Base-by-base conservation (phyloP, 2,888 invertebrate species). In the Pristionchus arcanus region DNA sequence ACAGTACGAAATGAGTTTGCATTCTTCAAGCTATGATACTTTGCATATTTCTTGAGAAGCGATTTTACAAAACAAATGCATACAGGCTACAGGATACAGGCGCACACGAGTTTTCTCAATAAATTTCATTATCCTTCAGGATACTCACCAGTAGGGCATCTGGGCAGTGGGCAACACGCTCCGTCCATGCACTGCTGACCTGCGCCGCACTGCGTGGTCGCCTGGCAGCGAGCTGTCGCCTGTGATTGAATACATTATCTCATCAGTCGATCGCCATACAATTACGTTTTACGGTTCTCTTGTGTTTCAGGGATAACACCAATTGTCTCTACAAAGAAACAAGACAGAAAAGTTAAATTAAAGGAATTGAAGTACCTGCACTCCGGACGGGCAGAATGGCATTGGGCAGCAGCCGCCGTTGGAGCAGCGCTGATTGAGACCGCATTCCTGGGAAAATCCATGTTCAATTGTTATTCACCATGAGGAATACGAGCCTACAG, bases 331-430 rank as follows among this genome's bases (percentile, higher is more conserved):
- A 25, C 71, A 71, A 71, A 71, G 71, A 15, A 25, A n/a, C 9
- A 7, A 71, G 34, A 28, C 3, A 71, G 7, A 7, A 28, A 4
- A 71, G n/a, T 34, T 34, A 77, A 77, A 77, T 21, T 34, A 15
- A 77, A 77, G 42, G 15, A 31, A 15, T 13, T 31, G 15, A 7
- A 25, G 87, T 53, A 93, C 92, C 90, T 93, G 94, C 15, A 92
- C 92, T 84, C 94, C 94, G 16, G 92, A 93, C 21, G 95, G 94
- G 90, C 95, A 95, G 91, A 92, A 93, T n/a, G 94, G 93, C 81
- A 93, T 91, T 16, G 93, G 94, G 90, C 94, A 95, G 88, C 95
- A 94, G 9, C 94, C 95, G 15, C 94, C 94, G 87, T 94, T 94
- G 11, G 93, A 92, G 89, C 95, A 95, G 89, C 94, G 94, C 81